These are phyloP conservation scores for Pyralis farinalis DNA, from an alignment of 2,888 invertebrate species.

Conservation along the genomic window DNA sequence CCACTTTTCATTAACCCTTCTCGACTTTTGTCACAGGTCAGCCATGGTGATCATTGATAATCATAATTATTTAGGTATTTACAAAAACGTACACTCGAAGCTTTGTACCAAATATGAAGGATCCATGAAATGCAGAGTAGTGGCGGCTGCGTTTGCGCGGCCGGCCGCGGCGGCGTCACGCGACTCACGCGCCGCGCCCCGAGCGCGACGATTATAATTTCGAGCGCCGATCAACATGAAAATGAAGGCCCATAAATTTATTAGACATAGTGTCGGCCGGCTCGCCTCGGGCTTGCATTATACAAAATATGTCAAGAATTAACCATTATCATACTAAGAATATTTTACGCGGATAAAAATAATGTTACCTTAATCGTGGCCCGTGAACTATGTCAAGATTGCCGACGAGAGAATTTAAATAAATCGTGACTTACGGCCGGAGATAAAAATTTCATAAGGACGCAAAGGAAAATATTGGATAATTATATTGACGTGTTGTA, in stretches of 20 bases:
- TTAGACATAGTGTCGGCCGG: conserved; percentile 78
- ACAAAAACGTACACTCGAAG: too few species aligned
- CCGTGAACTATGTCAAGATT: conserved; percentile 43
- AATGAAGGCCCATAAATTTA: conserved; percentile 79
- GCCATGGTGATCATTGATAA: too few species aligned
- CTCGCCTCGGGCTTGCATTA: conserved; percentile 72
- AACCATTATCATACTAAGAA: conserved; percentile 73
- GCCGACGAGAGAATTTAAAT: conserved; percentile 31
- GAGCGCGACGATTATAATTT: conserved; percentile 77
- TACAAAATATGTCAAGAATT: conserved; percentile 79
- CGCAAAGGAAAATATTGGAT: not conserved
- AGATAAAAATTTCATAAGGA: conserved; percentile 19
- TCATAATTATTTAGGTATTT: too few species aligned
- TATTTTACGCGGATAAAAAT: conserved; percentile 58
- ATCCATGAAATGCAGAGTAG: not conserved
- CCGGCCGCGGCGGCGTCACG: conserved; percentile 35
- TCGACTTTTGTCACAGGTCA: too few species aligned
- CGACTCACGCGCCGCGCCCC: conserved; percentile 55
- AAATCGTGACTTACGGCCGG: conserved; percentile 36
- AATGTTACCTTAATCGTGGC: conserved; percentile 38
- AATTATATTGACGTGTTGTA: conserved; percentile 2
- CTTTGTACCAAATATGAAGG: too few species aligned
- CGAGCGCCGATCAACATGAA: conserved; percentile 78
- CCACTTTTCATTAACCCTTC: too few species aligned
- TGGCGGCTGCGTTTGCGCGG: conserved; percentile 23